phyloP scores from a whole-genome alignment of 2,113 vertebrate species.

The Lagenorhynchus albirostris region DNA sequence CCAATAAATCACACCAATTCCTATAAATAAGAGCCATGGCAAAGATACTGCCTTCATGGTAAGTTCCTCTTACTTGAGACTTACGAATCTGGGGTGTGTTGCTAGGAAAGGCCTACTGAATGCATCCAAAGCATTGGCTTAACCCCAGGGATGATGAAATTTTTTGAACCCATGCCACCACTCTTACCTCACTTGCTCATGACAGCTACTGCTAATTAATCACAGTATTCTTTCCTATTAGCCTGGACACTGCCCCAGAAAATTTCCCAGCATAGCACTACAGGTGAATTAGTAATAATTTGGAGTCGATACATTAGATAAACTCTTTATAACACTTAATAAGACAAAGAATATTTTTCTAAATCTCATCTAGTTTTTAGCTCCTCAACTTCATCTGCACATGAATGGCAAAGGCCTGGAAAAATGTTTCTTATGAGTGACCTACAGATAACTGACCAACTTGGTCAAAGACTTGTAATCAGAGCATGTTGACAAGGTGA shows the following conservation, averaged over 20 bases:
- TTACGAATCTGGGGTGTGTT: background rate
- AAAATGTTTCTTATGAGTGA: background rate
- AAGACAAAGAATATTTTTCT: background rate
- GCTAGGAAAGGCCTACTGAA: constrained; percentile 32
- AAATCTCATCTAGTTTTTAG: background rate
- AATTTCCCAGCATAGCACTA: background rate
- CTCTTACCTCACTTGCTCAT: constrained; percentile 11
- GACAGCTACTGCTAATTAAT: constrained; percentile 40
- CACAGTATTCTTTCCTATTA: background rate
- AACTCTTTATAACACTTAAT: background rate
- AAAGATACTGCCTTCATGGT: background rate
- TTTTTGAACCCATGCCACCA: background rate
- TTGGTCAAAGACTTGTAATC: background rate
- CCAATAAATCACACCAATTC: background rate
- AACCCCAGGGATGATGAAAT: background rate
- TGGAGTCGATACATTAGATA: background rate
- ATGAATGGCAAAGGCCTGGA: background rate
- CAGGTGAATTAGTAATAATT: background rate
- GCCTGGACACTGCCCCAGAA: background rate
- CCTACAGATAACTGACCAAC: background rate
- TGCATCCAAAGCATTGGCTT: background rate
- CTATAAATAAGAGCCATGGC: background rate
- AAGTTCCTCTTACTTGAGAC: background rate
- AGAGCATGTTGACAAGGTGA: background rate
- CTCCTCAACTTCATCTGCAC: background rate